Percentiles rank a stretch among this genome's conserved stretches.
Conservation (phyloP, 2,113 vertebrate genomes). For the Choloepus hoffmanni region DNA sequence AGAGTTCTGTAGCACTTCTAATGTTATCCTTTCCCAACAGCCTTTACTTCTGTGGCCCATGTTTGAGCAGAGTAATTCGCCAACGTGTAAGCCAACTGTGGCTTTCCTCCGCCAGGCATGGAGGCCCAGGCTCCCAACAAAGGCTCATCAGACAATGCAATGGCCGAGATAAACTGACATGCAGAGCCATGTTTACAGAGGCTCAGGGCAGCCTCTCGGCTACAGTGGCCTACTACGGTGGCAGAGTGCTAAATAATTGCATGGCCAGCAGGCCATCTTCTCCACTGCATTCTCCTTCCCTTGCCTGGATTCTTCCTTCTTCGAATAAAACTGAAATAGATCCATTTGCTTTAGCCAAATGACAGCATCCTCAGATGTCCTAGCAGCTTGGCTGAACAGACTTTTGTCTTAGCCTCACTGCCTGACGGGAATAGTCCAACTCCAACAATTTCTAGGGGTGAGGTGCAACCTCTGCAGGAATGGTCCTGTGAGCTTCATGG, state of each 20-base stretch:
- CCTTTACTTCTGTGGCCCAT: neutral
- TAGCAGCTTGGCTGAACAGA: constrained; percentile 9
- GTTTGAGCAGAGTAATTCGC: constrained; percentile 1
- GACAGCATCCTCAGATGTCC: constrained; percentile 25
- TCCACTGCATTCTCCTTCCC: neutral
- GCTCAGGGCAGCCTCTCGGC: neutral
- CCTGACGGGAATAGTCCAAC: neutral
- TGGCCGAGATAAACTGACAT: neutral
- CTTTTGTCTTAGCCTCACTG: constrained; percentile 39
- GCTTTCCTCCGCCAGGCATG: neutral
- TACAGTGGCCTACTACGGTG: neutral
- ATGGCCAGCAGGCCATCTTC: too few relatives aligned
- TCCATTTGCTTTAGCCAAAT: constrained; percentile 41
- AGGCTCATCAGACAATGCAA: neutral
- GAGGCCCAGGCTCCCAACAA: neutral
- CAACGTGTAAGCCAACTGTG: neutral
- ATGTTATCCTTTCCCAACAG: neutral
- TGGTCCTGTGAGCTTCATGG: neutral
- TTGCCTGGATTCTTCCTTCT: neutral
- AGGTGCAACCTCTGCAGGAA: neutral
- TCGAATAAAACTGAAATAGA: constrained; percentile 49
- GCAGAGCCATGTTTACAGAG: neutral
- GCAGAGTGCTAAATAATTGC: neutral
- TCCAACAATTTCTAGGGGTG: constrained; percentile 32
- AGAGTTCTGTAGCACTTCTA: neutral